Conservation (phyloP, 2,888 invertebrate species). For the Noctua pronuba region DNA sequence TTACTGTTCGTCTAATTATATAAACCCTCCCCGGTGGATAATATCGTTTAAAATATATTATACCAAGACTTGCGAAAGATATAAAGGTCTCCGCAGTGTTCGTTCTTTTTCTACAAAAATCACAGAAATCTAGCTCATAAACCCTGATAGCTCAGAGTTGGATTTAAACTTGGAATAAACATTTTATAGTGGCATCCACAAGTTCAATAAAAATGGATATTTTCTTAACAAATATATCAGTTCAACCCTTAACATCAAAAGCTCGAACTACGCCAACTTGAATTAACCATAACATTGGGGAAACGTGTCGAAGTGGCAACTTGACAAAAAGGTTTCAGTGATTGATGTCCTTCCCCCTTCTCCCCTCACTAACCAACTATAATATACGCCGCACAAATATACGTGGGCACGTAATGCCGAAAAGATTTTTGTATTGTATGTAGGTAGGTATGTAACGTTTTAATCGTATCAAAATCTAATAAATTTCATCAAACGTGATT, state of each 20-base stretch:
- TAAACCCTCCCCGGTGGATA: conserved; percentile 24
- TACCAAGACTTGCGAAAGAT: background rate
- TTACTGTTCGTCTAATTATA: conserved; percentile 45
- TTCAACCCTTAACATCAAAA: conserved; percentile 48
- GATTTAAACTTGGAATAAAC: background rate
- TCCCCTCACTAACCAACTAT: conserved; percentile 52
- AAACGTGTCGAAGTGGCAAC: conserved; percentile 80
- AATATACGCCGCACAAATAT: conserved; percentile 48
- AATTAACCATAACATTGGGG: conserved; percentile 76
- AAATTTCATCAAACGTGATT: conserved; percentile 33
- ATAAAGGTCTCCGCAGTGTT: background rate
- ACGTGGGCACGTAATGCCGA: conserved; percentile 16
- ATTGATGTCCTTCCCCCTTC: conserved; percentile 75
- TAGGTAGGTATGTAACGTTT: conserved; percentile 12
- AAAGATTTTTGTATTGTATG: conserved; percentile 34
- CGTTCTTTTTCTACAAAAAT: background rate
- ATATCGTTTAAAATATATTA: conserved; percentile 10
- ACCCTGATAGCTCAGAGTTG: no score
- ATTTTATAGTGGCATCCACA: background rate
- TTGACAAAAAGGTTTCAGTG: conserved; percentile 80
- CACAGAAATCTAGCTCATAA: background rate
- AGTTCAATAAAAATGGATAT: conserved; percentile 4
- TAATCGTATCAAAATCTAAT: conserved; percentile 35
- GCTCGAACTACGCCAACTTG: conserved; percentile 65
- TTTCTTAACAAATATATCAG: conserved; percentile 50